Percentiles rank a stretch among this genome's conserved stretches.
phyloP scores from a whole-genome alignment of 2,113 vertebrate species.

The Corythoichthys intestinalis region DNA sequence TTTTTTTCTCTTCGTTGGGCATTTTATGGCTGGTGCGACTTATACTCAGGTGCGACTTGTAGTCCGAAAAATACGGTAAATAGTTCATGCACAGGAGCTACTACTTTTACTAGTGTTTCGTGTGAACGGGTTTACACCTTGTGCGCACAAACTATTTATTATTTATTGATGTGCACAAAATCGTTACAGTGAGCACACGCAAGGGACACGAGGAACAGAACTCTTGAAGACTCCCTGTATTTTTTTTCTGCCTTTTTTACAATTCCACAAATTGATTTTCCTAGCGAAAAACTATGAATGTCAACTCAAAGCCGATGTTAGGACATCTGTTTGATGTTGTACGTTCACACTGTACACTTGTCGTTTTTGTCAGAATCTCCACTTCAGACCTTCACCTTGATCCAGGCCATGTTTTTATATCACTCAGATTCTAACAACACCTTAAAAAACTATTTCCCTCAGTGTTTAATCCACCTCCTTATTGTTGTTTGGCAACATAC shows the following conservation, averaged over 20 bases:
- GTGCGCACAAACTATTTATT: no score
- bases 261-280: background rate
- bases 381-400: background rate
- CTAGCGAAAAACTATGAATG: background rate
- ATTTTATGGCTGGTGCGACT: no score
- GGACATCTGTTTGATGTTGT: background rate
- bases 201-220: no score
- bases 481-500: slow-evolving; percentile 22
- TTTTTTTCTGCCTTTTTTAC: background rate
- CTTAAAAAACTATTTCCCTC: background rate
- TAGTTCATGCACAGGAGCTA: no score
- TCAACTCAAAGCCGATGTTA: background rate
- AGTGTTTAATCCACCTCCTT: background rate
- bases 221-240: no score
- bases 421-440: background rate
- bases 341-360: background rate
- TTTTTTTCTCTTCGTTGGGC: no score
- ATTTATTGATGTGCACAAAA: no score
- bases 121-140: no score
- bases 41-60: no score
- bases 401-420: background rate
- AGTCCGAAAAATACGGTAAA: no score
- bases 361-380: background rate
- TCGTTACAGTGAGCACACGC: no score
- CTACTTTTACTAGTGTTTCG: no score